A percentile compares a stretch with the other conserved stretches of the same genome.
phyloP scores from a whole-genome alignment of 2,888 invertebrate species.

The Cantharis rufa region DNA sequence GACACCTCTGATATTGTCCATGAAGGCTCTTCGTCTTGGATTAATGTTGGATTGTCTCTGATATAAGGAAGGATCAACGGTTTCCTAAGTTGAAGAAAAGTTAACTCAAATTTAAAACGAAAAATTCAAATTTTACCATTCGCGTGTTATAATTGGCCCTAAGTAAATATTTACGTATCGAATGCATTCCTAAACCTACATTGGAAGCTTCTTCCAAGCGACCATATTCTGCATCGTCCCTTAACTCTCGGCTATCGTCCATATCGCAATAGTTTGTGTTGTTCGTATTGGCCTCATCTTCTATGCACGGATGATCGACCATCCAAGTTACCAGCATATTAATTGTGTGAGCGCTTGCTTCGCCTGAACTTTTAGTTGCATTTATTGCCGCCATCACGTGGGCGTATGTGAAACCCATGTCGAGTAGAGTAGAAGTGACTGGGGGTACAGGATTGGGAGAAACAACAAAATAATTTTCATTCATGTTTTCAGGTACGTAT shows the following conservation, averaged over 20 bases:
- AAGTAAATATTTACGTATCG: background rate
- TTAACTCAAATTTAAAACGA: background rate
- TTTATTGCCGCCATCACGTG: conserved; percentile 63
- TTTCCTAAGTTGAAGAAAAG: background rate
- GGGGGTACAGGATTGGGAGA: conserved; percentile 52
- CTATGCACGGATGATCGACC: conserved; percentile 63
- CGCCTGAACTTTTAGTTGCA: conserved; percentile 56
- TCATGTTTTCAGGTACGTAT: conserved; percentile 40
- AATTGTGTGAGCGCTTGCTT: conserved; percentile 57
- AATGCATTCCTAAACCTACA: background rate
- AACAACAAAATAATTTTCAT: conserved; percentile 39
- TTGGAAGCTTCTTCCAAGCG: background rate
- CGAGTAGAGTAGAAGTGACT: conserved; percentile 60
- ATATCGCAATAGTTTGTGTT: background rate
- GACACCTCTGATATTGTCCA: conserved; percentile 48
- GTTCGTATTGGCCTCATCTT: conserved; percentile 29
- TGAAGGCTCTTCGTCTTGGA: conserved; percentile 41
- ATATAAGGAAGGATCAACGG: background rate
- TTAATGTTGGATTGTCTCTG: conserved; percentile 32
- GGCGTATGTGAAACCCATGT: conserved; percentile 65
- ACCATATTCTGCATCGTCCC: background rate
- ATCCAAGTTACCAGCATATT: conserved; percentile 68
- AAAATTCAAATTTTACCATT: background rate
- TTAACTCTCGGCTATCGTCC: background rate
- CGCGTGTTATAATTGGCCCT: background rate